Percentiles rank a stretch among this genome's conserved stretches.
Evolutionary conservation across 2,113 vertebrate species (phyloP).

Genomic region (Etia nguti): DNA sequence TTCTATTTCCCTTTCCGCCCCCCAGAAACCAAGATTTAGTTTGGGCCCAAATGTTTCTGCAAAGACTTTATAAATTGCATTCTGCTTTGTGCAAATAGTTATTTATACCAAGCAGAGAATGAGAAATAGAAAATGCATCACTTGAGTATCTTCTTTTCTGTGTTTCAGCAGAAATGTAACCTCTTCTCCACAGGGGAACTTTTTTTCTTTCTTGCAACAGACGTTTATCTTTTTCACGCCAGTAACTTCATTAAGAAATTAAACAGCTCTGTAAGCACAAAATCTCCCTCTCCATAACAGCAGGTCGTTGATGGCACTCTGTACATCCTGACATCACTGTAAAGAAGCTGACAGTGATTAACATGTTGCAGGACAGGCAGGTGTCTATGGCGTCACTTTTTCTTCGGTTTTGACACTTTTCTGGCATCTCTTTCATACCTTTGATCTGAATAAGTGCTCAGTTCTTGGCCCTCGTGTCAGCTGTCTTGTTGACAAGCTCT

Average conservation of each 20-base stretch:
- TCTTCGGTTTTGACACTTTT: background rate
- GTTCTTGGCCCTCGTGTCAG: background rate
- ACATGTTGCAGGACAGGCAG: background rate
- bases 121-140: background rate
- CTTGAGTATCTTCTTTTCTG: background rate
- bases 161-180: background rate
- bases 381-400: background rate
- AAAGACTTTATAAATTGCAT: background rate
- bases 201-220: background rate
- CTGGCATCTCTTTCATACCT: slow-evolving; percentile 30
- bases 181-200: background rate
- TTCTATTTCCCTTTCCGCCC: background rate
- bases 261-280: background rate
- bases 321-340: background rate
- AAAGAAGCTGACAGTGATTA: slow-evolving; percentile 15
- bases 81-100: slow-evolving; percentile 8
- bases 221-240: background rate
- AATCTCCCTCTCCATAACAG: background rate
- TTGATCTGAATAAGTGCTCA: slow-evolving; percentile 30
- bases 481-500: slow-evolving; percentile 36
- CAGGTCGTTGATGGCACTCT: background rate
- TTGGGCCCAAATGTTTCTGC: background rate
- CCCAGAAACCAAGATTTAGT: background rate
- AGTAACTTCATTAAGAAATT: background rate
- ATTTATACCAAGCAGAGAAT: background rate